phyloP scores from a whole-genome alignment of 2,888 invertebrate species.

The Girardia tigrina region DNA sequence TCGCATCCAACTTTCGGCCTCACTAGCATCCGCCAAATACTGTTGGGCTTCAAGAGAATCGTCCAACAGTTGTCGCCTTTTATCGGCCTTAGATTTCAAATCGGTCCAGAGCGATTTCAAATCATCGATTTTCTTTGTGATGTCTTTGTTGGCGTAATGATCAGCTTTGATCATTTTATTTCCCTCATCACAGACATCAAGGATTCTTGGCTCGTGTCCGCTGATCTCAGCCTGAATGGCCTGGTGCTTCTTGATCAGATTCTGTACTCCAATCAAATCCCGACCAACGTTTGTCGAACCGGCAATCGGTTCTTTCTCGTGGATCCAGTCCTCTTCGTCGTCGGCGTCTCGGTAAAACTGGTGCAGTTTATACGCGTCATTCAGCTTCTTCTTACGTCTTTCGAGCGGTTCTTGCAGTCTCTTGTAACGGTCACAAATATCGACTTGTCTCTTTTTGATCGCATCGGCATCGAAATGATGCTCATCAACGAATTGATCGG shows the following conservation, averaged over 20 bases:
- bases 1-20: constrained; percentile 63
- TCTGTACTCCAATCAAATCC: constrained; percentile 95
- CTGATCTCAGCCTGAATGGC: constrained; percentile 88
- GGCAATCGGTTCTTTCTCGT: constrained; percentile 95
- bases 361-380: constrained; percentile 84
- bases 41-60: constrained; percentile 85
- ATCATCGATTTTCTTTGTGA: constrained; percentile 62
- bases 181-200: constrained; percentile 75
- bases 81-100: constrained; percentile 53
- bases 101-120: constrained; percentile 79
- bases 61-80: constrained; percentile 86
- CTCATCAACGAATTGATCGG: constrained; percentile 74
- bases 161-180: constrained; percentile 65
- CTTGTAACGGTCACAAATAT: constrained; percentile 64
- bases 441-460: constrained; percentile 71
- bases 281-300: constrained; percentile 84
- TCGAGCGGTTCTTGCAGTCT: constrained; percentile 63
- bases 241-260: constrained; percentile 95
- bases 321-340: constrained; percentile 97
- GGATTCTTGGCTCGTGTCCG: constrained; percentile 77
- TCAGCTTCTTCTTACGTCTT: constrained; percentile 69
- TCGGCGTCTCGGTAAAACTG: constrained; percentile 93
- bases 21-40: constrained; percentile 99
- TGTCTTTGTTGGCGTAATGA: constrained; percentile 91
- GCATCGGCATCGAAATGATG: constrained; percentile 95